Percentiles rank a stretch among this genome's conserved stretches.
Conservation (phyloP, 1,140 invertebrate genomes). For the Drosophila teissieri region DNA sequence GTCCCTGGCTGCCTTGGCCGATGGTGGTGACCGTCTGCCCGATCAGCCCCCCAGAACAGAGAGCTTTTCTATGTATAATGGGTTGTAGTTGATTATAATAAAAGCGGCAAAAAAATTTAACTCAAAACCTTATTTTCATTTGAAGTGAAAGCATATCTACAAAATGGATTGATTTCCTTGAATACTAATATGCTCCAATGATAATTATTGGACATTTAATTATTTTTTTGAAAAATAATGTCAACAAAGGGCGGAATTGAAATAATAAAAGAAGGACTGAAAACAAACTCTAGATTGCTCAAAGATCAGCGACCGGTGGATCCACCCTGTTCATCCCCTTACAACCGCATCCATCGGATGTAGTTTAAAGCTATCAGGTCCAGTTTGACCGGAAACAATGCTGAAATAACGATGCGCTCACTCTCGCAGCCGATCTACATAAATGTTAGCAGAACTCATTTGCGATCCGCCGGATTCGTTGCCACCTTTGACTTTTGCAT, state of each 20-base stretch:
- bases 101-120: too few relatives aligned
- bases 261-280: slow-evolving; percentile 1
- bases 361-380: slow-evolving; percentile 26
- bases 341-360: slow-evolving; percentile 1
- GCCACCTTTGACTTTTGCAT: slow-evolving; percentile 56
- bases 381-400: slow-evolving; percentile 53
- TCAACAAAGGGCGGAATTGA: background rate
- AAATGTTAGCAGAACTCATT: slow-evolving; percentile 42
- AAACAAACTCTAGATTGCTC: background rate
- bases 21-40: too few relatives aligned
- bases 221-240: too few relatives aligned
- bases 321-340: background rate
- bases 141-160: too few relatives aligned
- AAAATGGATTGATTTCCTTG: too few relatives aligned
- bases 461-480: slow-evolving; percentile 5
- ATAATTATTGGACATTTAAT: too few relatives aligned
- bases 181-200: too few relatives aligned
- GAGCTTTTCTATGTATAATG: too few relatives aligned
- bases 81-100: too few relatives aligned
- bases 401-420: slow-evolving; percentile 48
- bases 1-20: background rate
- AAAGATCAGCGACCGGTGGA: slow-evolving; percentile 37
- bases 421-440: slow-evolving; percentile 29
- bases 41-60: too few relatives aligned
- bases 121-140: too few relatives aligned